Conservation (phyloP, 2,888 invertebrate genomes). For the Drosophila engyochracea region DNA sequence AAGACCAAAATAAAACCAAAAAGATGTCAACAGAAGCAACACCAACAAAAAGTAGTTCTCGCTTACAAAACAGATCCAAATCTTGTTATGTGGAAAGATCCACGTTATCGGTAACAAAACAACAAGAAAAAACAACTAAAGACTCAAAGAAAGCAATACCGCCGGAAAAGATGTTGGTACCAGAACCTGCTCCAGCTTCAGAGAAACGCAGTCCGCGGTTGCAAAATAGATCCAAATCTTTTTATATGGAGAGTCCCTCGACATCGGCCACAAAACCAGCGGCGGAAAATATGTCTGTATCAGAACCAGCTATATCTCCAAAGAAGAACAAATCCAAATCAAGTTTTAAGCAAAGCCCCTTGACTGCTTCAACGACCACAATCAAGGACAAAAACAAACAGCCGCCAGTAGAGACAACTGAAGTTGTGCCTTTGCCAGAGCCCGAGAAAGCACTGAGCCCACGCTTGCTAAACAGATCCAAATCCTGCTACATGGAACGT, state of each 20-base stretch:
- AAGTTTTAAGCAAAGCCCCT: not conserved
- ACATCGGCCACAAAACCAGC: not conserved
- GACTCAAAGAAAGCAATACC: not conserved
- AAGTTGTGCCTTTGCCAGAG: not conserved
- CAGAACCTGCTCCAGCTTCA: not conserved
- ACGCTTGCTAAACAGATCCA: constrained; percentile 29
- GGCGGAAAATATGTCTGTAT: not conserved
- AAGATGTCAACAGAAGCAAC: not conserved
- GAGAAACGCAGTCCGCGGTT: constrained; percentile 10
- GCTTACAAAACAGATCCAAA: constrained; percentile 9
- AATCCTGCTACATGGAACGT: constrained; percentile 34
- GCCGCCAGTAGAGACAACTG: not conserved
- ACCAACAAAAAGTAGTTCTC: not conserved
- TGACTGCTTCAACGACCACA: not conserved
- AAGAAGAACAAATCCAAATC: not conserved
- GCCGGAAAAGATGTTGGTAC: no score
- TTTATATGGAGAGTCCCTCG: constrained; percentile 2
- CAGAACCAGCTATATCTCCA: not conserved
- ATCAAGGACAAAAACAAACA: not conserved
- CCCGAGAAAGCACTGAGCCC: not conserved
- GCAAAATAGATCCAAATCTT: constrained; percentile 17
- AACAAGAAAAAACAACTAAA: not conserved
- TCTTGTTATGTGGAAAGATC: constrained; percentile 9
- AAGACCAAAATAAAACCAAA: not conserved
- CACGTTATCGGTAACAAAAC: not conserved